Percentiles rank a stretch among this genome's conserved stretches.
phyloP scores from a whole-genome alignment of 2,797 vertebrate genomes.

The Rhadinocentrus ornatus region DNA sequence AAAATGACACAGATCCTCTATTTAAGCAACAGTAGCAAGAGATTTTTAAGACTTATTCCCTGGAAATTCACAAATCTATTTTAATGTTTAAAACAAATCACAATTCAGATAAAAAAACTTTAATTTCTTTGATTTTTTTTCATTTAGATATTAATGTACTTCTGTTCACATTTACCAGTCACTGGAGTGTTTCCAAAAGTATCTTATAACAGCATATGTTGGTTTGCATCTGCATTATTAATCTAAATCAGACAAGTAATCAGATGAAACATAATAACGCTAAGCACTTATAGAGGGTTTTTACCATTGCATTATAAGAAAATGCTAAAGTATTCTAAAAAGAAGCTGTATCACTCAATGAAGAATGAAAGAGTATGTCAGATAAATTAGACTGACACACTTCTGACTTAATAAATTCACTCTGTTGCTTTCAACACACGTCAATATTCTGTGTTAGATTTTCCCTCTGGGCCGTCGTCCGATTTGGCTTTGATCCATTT shows the following conservation, averaged over 20 bases:
- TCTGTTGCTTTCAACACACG: slow-evolving; percentile 25
- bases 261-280: background rate
- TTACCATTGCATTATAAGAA: background rate
- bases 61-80: background rate
- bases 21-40: background rate
- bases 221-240: background rate
- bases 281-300: background rate
- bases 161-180: background rate
- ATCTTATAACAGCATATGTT: background rate
- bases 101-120: background rate
- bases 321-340: background rate
- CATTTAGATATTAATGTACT: background rate
- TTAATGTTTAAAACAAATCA: too few relatives aligned
- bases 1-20: background rate
- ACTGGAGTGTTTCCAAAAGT: background rate
- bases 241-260: background rate
- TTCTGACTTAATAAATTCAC: slow-evolving; percentile 19
- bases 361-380: slow-evolving; percentile 25
- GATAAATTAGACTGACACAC: slow-evolving; percentile 20
- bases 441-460: slow-evolving; percentile 42
- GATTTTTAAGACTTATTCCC: background rate
- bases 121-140: background rate
- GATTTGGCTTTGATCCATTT: slow-evolving; percentile 55
- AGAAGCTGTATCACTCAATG: slow-evolving; percentile 5
- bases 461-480: slow-evolving; percentile 26